Evolutionary conservation across 2,113 vertebrate species (phyloP).

Genomic region (Podarcis cretensis): DNA sequence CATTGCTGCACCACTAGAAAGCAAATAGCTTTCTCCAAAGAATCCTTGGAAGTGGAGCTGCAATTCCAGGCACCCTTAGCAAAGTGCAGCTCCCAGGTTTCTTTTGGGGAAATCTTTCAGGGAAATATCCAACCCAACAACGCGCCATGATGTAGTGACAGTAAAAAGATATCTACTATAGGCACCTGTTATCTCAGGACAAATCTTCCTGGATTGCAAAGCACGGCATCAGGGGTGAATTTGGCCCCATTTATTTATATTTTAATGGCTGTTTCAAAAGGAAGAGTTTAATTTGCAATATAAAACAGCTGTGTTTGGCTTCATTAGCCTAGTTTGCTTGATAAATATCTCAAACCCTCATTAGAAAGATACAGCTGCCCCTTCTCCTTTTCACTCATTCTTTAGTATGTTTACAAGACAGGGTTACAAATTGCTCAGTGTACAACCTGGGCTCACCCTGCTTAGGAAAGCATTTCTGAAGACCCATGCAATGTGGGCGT

Average conservation of each 20-base stretch:
- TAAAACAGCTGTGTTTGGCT: not conserved
- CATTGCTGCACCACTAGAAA: too few relatives aligned
- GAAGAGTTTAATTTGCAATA: slow-evolving; percentile 36
- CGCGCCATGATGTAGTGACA: not conserved
- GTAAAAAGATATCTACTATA: not conserved
- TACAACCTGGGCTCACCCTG: slow-evolving; percentile 6
- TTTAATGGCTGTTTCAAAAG: slow-evolving; percentile 31
- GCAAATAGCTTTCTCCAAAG: too few relatives aligned
- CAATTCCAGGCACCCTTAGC: too few relatives aligned
- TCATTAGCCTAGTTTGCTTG: slow-evolving; percentile 5
- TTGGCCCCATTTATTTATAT: not conserved
- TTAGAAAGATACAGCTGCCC: not conserved
- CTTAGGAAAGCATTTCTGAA: slow-evolving; percentile 34
- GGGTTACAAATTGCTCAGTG: slow-evolving; percentile 37
- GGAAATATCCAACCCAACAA: too few relatives aligned
- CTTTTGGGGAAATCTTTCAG: too few relatives aligned
- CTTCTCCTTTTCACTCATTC: slow-evolving; percentile 14
- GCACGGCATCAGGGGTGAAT: not conserved
- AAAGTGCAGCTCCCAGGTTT: too few relatives aligned
- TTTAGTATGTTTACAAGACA: slow-evolving; percentile 32
- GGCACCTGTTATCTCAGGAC: slow-evolving; percentile 15
- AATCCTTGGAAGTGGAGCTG: too few relatives aligned
- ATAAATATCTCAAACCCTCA: slow-evolving; percentile 12
- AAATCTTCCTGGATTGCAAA: slow-evolving; percentile 15
- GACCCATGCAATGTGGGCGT: not conserved